Conservation (phyloP, 1,140 invertebrate genomes). For the Aleiodes sp. region DNA sequence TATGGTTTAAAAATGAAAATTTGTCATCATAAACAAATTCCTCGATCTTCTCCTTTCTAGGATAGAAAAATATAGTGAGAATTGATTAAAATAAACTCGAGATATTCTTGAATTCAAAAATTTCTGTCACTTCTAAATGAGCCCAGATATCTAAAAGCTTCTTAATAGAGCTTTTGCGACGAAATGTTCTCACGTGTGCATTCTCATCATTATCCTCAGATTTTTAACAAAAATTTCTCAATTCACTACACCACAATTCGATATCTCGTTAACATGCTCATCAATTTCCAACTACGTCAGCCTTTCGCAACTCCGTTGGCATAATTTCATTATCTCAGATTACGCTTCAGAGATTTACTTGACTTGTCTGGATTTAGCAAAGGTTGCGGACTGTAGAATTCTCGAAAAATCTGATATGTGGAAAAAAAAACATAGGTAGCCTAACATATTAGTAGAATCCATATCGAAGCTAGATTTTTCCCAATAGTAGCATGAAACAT, state of each 20-base stretch:
- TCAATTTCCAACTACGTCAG: slow-evolving; percentile 40
- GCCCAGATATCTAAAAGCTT: too few species aligned
- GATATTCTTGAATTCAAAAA: too few species aligned
- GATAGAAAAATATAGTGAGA: too few species aligned
- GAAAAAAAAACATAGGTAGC: too few species aligned
- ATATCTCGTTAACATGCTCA: slow-evolving; percentile 43
- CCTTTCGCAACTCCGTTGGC: slow-evolving; percentile 34
- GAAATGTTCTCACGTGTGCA: not conserved
- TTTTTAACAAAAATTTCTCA: slow-evolving; percentile 31
- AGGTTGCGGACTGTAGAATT: too few species aligned
- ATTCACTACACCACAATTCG: slow-evolving; percentile 37
- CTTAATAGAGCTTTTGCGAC: too few species aligned
- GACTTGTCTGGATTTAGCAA: slow-evolving; percentile 12
- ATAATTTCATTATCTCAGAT: slow-evolving; percentile 40
- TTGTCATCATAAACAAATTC: too few species aligned
- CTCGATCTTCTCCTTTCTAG: too few species aligned
- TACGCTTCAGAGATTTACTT: slow-evolving; percentile 31
- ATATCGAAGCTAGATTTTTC: too few species aligned
- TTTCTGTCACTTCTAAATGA: too few species aligned
- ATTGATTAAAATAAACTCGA: too few species aligned
- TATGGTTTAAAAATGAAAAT: too few species aligned
- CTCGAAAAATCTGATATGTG: not conserved
- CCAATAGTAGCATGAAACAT: not conserved
- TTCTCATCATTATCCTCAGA: not conserved
- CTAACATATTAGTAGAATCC: not conserved